Evolutionary conservation across 2,888 invertebrate genomes (phyloP), one percentile per base, ranked within the genome.

Genomic region (Pogonocherus hispidulus): DNA sequence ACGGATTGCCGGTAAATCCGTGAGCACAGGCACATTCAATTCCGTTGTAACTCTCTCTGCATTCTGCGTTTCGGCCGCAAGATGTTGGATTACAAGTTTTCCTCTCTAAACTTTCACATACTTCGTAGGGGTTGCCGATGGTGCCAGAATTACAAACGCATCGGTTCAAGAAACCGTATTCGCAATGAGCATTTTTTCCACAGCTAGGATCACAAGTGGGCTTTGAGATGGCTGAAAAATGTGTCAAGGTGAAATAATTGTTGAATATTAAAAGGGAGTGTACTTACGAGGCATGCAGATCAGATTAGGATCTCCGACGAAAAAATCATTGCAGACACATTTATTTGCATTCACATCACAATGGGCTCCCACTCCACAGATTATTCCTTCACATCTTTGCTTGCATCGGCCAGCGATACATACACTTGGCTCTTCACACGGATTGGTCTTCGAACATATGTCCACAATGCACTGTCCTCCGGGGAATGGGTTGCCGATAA

Each of bases 361-460:
- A 57, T 91, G 91, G 14, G 96, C 96, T 5, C 96, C 96, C 35
- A 96, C 90, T 5, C 96, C 96, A 81, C 97, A 97, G 11, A 95
- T 91, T 8, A 95, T 89, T 35, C 92, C 93, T 77, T 95, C 94
- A 81, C 97, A 97, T 14, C 95, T 90, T 80, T 95, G 93, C 80
- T 95, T 94, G 83, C 96, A 97, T 69, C 96, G 90, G 22, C 96
- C 96, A 18, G 93, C 91, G 70, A 97, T 93, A 82, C 96, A 97
- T 1, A 94, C 90, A 78, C 93, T 90, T 0, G 94, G 93, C 55
- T 92, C 91, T 27, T 90, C 90, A 78, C 96, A 96, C 0, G 94
- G 93, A 59, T 92, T 87, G 0, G 90, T 89, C 2, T 91, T 88
- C 0, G 94, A 94, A 83, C 96, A 96, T 60, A 94, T 88, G 84